phyloP scores from a whole-genome alignment of 2,797 vertebrate species.

The Sus cebifrons region DNA sequence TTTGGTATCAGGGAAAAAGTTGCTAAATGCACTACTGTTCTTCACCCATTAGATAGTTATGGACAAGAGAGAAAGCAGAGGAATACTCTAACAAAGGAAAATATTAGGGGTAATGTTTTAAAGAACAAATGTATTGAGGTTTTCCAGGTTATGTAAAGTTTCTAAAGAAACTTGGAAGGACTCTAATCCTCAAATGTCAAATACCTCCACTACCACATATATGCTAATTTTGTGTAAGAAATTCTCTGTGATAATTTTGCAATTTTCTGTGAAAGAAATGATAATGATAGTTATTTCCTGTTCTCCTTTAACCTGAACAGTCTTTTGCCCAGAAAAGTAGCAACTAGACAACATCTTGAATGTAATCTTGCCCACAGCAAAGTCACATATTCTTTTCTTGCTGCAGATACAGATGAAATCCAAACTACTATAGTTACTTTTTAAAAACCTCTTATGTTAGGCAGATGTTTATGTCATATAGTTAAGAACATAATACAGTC shows the following conservation, averaged over 20 bases:
- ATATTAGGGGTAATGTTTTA: neutral
- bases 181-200: neutral
- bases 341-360: neutral
- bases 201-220: neutral
- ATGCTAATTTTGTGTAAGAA: neutral
- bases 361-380: neutral
- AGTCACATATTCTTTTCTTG: neutral
- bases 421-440: neutral
- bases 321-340: neutral
- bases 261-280: neutral
- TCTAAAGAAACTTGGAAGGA: conserved; percentile 31
- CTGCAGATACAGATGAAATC: neutral
- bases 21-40: neutral
- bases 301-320: neutral
- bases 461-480: neutral
- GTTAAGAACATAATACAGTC: neutral
- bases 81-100: neutral
- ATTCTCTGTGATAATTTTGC: neutral
- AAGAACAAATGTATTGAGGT: conserved; percentile 1
- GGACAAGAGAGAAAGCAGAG: neutral
- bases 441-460: neutral
- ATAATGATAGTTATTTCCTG: neutral
- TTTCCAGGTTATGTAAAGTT: neutral
- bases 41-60: neutral
- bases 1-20: conserved; percentile 45